These are phyloP conservation scores for Epinotia ramella DNA, from an alignment of 2,888 invertebrate genomes.

Conservation along the genomic window DNA sequence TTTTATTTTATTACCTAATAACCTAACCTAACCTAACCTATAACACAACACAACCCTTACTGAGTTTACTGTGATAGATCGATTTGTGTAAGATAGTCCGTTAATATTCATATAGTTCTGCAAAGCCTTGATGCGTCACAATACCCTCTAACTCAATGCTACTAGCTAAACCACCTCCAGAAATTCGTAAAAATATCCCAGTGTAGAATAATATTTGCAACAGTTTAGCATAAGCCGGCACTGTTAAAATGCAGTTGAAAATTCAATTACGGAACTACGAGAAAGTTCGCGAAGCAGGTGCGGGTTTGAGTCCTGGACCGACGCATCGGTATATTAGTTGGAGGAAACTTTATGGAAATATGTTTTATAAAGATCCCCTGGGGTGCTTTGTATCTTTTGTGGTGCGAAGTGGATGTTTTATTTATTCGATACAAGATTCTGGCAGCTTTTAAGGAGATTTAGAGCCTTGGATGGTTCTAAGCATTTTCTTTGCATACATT, in stretches of 20 bases:
- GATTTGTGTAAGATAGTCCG: too few relatives aligned
- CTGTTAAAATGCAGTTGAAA: slow-evolving; percentile 43
- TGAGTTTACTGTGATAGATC: too few relatives aligned
- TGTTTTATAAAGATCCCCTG: slow-evolving; percentile 37
- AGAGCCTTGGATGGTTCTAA: not conserved
- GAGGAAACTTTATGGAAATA: slow-evolving; percentile 33
- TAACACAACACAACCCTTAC: too few relatives aligned
- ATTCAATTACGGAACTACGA: slow-evolving; percentile 33
- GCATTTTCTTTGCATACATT: not conserved
- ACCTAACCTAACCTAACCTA: too few relatives aligned
- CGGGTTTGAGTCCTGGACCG: slow-evolving; percentile 27
- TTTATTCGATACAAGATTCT: slow-evolving; percentile 13
- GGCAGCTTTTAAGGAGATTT: not conserved
- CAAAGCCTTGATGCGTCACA: too few relatives aligned
- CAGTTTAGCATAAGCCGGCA: slow-evolving; percentile 41
- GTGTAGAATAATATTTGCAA: slow-evolving; percentile 39
- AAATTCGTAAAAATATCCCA: slow-evolving; percentile 28
- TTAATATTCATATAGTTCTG: too few relatives aligned
- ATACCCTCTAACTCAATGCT: not conserved
- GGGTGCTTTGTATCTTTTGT: slow-evolving; percentile 35
- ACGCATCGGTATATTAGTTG: slow-evolving; percentile 40
- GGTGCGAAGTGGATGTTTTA: slow-evolving; percentile 26
- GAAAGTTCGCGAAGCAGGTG: slow-evolving; percentile 40
- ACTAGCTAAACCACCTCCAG: not conserved
- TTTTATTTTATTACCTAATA: too few relatives aligned